Evolutionary conservation across 1,140 invertebrate genomes (phyloP).

Genomic region (Cryptotermes secundus): DNA sequence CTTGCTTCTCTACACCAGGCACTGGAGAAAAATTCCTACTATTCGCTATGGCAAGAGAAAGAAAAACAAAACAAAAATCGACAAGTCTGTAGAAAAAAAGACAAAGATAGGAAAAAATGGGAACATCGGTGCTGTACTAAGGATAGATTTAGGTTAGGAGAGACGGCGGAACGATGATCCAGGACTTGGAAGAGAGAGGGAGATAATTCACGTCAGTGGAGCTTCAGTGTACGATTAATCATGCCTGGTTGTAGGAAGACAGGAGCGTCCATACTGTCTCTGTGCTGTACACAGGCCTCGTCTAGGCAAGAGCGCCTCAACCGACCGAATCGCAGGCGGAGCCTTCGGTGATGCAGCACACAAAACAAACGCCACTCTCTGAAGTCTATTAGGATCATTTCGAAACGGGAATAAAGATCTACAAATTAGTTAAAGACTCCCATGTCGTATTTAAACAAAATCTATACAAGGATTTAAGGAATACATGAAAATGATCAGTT

Average conservation of each 20-base stretch:
- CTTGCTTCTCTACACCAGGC: background rate
- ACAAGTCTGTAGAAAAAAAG: background rate
- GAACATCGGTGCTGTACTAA: background rate
- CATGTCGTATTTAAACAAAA: too few species aligned
- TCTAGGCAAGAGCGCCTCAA: background rate
- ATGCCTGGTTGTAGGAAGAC: constrained; percentile 1
- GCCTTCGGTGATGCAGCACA: too few species aligned
- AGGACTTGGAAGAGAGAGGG: background rate
- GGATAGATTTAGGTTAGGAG: constrained; percentile 16
- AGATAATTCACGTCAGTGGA: constrained; percentile 8
- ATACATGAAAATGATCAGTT: too few species aligned
- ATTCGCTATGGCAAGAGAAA: background rate
- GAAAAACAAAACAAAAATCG: background rate
- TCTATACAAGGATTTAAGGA: too few species aligned
- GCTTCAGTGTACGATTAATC: constrained; percentile 10
- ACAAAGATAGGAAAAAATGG: background rate
- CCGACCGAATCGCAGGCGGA: too few species aligned
- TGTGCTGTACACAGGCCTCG: background rate
- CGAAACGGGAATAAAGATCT: too few species aligned
- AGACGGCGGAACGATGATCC: background rate
- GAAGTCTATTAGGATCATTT: too few species aligned
- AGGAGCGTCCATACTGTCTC: background rate
- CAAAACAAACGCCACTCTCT: too few species aligned
- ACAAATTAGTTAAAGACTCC: too few species aligned
- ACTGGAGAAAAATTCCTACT: background rate